Conservation (phyloP, 2,888 invertebrate genomes). For the Platycheirus rosarum region DNA sequence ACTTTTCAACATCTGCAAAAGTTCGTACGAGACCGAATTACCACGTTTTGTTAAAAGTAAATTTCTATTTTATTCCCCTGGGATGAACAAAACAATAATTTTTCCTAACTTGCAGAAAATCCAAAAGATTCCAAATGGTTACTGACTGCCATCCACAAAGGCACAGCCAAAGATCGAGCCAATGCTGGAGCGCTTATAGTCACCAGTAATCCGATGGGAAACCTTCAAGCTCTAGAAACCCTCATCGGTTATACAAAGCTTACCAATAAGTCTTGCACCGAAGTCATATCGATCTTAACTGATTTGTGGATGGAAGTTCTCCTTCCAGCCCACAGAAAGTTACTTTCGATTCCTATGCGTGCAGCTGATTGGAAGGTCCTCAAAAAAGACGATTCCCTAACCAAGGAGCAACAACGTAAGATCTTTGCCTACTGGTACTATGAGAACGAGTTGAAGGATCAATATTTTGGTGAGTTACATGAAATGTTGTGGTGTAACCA, state of each 20-base stretch:
- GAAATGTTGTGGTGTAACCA: background rate
- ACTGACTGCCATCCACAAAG: conserved; percentile 82
- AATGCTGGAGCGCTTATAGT: conserved; percentile 82
- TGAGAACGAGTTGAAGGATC: conserved; percentile 93
- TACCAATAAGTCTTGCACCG: conserved; percentile 81
- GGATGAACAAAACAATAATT: background rate
- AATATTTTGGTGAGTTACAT: conserved; percentile 85
- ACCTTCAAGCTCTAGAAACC: conserved; percentile 80
- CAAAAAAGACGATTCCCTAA: conserved; percentile 77
- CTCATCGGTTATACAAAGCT: conserved; percentile 80
- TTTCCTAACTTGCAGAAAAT: conserved; percentile 77
- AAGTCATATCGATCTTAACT: conserved; percentile 79
- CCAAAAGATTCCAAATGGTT: conserved; percentile 82
- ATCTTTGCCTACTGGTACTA: conserved; percentile 92
- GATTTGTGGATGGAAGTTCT: conserved; percentile 81
- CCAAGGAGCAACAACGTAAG: conserved; percentile 86
- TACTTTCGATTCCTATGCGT: conserved; percentile 79
- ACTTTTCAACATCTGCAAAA: conserved; percentile 79
- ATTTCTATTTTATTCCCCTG: background rate
- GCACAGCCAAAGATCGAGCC: conserved; percentile 82
- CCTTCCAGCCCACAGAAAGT: conserved; percentile 80
- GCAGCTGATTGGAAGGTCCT: conserved; percentile 81
- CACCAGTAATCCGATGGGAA: conserved; percentile 81
- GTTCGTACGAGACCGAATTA: conserved; percentile 79
- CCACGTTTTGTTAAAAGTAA: conserved; percentile 79